Percentiles rank a stretch among this genome's conserved stretches.
Conservation (phyloP, 2,113 vertebrate genomes). For the Salvelinus fontinalis region DNA sequence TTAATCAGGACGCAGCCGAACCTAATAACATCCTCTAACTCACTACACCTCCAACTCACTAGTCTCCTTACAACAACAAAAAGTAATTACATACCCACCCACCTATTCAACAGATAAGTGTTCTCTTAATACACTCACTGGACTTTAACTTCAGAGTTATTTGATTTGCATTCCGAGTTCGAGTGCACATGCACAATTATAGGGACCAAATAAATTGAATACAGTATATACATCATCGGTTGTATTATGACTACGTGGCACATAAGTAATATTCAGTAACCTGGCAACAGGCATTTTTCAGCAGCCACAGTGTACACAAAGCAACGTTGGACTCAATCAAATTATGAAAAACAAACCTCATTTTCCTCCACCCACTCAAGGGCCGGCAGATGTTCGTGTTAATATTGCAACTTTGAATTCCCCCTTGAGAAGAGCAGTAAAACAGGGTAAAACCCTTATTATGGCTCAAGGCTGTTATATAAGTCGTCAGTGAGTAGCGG, state of each 20-base stretch:
- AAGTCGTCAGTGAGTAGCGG: too few relatives aligned
- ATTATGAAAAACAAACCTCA: slow-evolving; percentile 27
- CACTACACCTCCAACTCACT: too few relatives aligned
- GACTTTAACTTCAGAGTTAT: slow-evolving; percentile 3
- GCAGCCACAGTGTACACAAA: slow-evolving; percentile 28
- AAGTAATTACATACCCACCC: too few relatives aligned
- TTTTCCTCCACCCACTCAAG: slow-evolving; percentile 26
- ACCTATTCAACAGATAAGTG: too few relatives aligned
- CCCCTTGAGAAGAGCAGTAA: not conserved
- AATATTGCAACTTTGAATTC: slow-evolving; percentile 23
- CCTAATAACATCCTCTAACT: too few relatives aligned
- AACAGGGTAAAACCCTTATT: too few relatives aligned
- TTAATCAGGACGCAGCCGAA: too few relatives aligned
- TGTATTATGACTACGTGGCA: slow-evolving; percentile 3
- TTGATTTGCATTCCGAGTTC: slow-evolving; percentile 12
- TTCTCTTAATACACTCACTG: too few relatives aligned
- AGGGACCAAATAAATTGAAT: too few relatives aligned
- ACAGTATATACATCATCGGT: not conserved
- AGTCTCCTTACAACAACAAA: too few relatives aligned
- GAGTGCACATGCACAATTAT: not conserved
- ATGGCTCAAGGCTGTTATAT: too few relatives aligned
- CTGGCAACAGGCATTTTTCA: slow-evolving; percentile 46
- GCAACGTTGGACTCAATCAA: slow-evolving; percentile 38
- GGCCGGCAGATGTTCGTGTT: slow-evolving; percentile 19
- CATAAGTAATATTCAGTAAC: slow-evolving; percentile 36